Evolutionary conservation across 1,140 invertebrate species (phyloP).

Genomic region (Gerris buenoi): DNA sequence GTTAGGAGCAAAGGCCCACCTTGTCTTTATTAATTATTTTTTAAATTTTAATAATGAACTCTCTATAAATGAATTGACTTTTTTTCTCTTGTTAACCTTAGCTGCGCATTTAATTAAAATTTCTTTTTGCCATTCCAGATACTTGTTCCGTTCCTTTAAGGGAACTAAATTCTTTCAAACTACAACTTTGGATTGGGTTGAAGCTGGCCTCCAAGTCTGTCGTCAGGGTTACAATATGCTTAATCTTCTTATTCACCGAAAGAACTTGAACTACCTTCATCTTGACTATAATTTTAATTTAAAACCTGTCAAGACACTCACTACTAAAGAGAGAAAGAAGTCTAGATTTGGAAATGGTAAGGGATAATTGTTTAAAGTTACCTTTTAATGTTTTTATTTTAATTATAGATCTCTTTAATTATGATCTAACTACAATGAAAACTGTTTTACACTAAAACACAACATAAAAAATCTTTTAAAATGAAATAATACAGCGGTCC

Average conservation of each 20-base stretch:
- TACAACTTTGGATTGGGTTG: constrained; percentile 98
- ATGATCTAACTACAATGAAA: too few relatives aligned
- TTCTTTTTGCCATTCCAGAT: constrained; percentile 38
- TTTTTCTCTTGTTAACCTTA: too few relatives aligned
- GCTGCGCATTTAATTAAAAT: too few relatives aligned
- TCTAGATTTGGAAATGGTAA: constrained; percentile 95
- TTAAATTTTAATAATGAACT: too few relatives aligned
- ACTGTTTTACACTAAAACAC: too few relatives aligned
- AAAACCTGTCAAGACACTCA: constrained; percentile 98
- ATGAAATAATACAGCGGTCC: too few relatives aligned
- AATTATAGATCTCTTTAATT: too few relatives aligned
- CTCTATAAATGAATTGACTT: too few relatives aligned
- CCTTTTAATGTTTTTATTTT: too few relatives aligned
- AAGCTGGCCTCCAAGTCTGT: constrained; percentile 94
- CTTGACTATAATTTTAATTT: constrained; percentile 99
- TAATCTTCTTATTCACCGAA: constrained; percentile 95
- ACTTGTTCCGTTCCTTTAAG: constrained; percentile 97
- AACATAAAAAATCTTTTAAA: too few relatives aligned
- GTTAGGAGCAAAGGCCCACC: too few relatives aligned
- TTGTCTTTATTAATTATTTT: too few relatives aligned
- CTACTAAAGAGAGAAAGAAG: constrained; percentile 98
- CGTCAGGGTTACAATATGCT: constrained; percentile 99
- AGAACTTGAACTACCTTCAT: constrained; percentile 98
- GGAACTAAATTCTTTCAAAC: constrained; percentile 99
- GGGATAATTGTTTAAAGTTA: neutral